Conservation (phyloP, 2,888 invertebrate genomes). For the Diarsia mendica region DNA sequence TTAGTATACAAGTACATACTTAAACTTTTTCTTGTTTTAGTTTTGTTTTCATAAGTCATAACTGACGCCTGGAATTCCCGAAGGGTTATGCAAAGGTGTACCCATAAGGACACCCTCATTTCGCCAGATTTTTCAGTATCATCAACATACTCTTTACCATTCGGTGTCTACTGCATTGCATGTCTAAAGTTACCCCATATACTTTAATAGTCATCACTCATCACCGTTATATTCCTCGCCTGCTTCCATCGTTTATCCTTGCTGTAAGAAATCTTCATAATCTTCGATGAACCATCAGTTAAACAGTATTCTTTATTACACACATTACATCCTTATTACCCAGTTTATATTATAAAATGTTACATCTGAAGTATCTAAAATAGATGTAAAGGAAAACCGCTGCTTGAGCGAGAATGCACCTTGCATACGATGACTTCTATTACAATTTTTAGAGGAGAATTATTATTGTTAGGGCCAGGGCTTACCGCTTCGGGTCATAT, state of each 20-base stretch:
- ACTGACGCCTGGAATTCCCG: too few relatives aligned
- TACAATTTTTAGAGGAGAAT: background rate
- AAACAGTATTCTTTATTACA: background rate
- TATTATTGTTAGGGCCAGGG: too few relatives aligned
- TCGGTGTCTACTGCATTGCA: background rate
- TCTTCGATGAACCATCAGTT: background rate
- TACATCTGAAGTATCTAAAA: conserved; percentile 23
- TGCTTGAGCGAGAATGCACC: background rate
- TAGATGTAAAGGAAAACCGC: conserved; percentile 10
- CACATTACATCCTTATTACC: conserved; percentile 9
- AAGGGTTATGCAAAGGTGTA: too few relatives aligned
- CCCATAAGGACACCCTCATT: too few relatives aligned
- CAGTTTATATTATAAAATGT: background rate
- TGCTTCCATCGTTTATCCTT: background rate
- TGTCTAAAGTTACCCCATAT: background rate
- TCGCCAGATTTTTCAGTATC: background rate
- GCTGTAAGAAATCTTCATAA: background rate
- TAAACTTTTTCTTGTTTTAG: background rate
- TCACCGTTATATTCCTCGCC: too few relatives aligned
- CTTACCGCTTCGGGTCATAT: background rate
- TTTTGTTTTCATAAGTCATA: too few relatives aligned
- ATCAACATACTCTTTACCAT: background rate
- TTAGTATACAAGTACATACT: too few relatives aligned
- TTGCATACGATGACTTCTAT: background rate
- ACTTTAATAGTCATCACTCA: background rate